A percentile compares a stretch with the other conserved stretches of the same genome.
Evolutionary conservation across 2,888 invertebrate species (phyloP).

Genomic region (Cheilosia variabilis): DNA sequence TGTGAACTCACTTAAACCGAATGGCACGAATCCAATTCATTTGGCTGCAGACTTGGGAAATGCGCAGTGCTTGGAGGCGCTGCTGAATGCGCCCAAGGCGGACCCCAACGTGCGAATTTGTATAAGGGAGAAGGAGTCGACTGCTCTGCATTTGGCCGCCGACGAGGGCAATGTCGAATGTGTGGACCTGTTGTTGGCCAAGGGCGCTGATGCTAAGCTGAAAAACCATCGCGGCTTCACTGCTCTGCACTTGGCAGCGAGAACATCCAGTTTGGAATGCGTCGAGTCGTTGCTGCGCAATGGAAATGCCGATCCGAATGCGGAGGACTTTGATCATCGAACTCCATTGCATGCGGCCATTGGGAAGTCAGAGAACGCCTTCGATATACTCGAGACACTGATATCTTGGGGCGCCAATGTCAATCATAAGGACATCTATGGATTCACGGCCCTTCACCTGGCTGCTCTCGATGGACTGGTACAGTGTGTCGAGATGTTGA

Average conservation of each 20-base stretch:
- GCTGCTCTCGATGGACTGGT: conserved; percentile 94
- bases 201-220: conserved; percentile 90
- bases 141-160: conserved; percentile 93
- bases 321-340: conserved; percentile 91
- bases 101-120: conserved; percentile 89
- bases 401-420: conserved; percentile 92
- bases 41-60: conserved; percentile 92
- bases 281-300: conserved; percentile 90
- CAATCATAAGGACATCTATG: conserved; percentile 93
- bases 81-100: conserved; percentile 89
- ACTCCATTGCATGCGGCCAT: conserved; percentile 93
- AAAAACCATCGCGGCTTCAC: conserved; percentile 92
- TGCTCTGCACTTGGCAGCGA: conserved; percentile 92
- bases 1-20: conserved; percentile 89
- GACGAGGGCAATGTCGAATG: conserved; percentile 94
- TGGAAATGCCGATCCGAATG: conserved; percentile 91
- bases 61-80: conserved; percentile 89
- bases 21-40: conserved; percentile 92
- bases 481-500: conserved; percentile 92
- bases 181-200: conserved; percentile 89
- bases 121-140: conserved; percentile 89
- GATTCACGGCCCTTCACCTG: conserved; percentile 93
- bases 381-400: conserved; percentile 91
- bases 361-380: conserved; percentile 91
- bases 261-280: conserved; percentile 91